Evolutionary conservation across 2,113 vertebrate genomes (phyloP).

Genomic region (Lipophrys pholis): DNA sequence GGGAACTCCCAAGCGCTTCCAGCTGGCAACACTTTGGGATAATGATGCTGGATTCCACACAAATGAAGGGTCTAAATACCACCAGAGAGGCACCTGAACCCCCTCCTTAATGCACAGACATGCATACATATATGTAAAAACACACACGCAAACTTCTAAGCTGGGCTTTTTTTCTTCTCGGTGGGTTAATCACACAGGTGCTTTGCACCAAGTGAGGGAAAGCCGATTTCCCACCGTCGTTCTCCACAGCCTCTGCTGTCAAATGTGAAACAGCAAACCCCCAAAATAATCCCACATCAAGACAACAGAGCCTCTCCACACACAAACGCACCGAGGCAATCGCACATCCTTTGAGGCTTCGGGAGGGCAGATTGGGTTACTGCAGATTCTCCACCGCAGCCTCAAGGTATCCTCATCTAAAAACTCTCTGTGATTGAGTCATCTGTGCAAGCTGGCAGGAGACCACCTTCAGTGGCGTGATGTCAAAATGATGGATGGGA

Average conservation of each 20-base stretch:
- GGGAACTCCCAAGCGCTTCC: conserved; percentile 80
- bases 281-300: conserved; percentile 57
- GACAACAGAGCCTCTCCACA: conserved; percentile 31
- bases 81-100: conserved; percentile 79
- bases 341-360: conserved; percentile 56
- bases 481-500: conserved; percentile 73
- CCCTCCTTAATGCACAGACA: conserved; percentile 58
- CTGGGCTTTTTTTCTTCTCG: conserved; percentile 18
- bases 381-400: conserved; percentile 48
- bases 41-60: conserved; percentile 83
- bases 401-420: conserved; percentile 68
- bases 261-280: conserved; percentile 46
- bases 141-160: conserved; percentile 25
- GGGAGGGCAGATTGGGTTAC: conserved; percentile 65
- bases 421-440: conserved; percentile 57
- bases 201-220: conserved; percentile 33
- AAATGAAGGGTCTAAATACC: conserved; percentile 82
- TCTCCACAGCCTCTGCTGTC: conserved; percentile 51
- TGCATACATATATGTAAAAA: conserved; percentile 60
- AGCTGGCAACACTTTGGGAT: conserved; percentile 83
- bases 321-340: conserved; percentile 38
- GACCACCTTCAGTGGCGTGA: conserved; percentile 62
- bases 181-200: conserved; percentile 53
- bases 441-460: conserved; percentile 53
- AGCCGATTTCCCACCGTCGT: conserved; percentile 55